A percentile compares a stretch with the other conserved stretches of the same genome.
Evolutionary conservation across 2,888 invertebrate genomes (phyloP).

Genomic region (Plagodis dolabraria): DNA sequence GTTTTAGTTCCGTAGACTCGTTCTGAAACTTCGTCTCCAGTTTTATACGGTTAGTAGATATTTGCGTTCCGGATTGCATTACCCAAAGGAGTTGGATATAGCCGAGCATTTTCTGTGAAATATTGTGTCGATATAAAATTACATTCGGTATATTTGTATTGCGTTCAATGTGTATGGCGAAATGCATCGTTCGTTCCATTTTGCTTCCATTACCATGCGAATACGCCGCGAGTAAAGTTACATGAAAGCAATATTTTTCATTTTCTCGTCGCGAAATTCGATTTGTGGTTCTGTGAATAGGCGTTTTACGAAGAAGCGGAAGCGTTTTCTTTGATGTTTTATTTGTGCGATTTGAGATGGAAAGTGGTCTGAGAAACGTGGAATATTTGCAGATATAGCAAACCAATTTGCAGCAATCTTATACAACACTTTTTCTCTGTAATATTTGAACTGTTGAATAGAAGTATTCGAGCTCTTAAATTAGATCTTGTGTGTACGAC

Average conservation of each 20-base stretch:
- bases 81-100: conserved; percentile 41
- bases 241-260: conserved; percentile 68
- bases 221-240: conserved; percentile 59
- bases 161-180: conserved; percentile 43
- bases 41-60: conserved; percentile 48
- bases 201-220: conserved; percentile 66
- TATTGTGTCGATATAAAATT: conserved; percentile 50
- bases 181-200: conserved; percentile 52
- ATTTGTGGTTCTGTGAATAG: conserved; percentile 64
- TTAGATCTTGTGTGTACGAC: conserved; percentile 21
- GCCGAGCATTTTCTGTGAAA: conserved; percentile 40
- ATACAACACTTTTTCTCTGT: not conserved
- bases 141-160: conserved; percentile 54
- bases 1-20: conserved; percentile 59
- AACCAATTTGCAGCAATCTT: too few relatives aligned
- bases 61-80: conserved; percentile 63
- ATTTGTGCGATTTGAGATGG: conserved; percentile 42
- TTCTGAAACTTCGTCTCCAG: conserved; percentile 50
- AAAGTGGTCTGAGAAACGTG: conserved; percentile 15
- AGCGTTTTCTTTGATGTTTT: conserved; percentile 44
- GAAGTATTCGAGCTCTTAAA: not conserved
- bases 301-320: conserved; percentile 46
- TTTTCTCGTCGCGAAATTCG: conserved; percentile 62
- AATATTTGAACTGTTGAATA: not conserved
- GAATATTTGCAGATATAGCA: conserved; percentile 3